These are phyloP conservation scores for Loxodonta africana DNA, from an alignment of 2,113 vertebrate genomes.

Conservation along the genomic window DNA sequence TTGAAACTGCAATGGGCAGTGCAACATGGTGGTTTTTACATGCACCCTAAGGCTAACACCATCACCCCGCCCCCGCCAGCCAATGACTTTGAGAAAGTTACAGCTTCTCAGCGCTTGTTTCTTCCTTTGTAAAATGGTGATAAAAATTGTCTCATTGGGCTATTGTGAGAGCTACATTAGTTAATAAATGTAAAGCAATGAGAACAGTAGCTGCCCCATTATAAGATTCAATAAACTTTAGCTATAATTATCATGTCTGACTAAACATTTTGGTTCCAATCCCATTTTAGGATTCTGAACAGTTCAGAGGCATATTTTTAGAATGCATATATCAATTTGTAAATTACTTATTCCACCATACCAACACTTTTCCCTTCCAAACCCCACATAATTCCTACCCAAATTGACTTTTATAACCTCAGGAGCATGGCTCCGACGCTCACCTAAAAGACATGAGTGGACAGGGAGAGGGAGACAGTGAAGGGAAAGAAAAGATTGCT, in stretches of 20 bases:
- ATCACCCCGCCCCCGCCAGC: background rate
- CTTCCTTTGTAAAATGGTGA: constrained; percentile 50
- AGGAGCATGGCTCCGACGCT: background rate
- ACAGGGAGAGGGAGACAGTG: too few relatives aligned
- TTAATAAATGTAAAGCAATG: constrained; percentile 77
- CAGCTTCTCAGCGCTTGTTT: background rate
- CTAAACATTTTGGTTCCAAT: constrained; percentile 81
- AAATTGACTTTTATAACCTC: background rate
- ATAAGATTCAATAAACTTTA: constrained; percentile 79
- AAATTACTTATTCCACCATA: constrained; percentile 64
- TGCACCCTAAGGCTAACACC: background rate
- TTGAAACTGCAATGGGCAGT: rapidly evolving
- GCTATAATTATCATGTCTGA: constrained; percentile 82
- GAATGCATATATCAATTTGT: constrained; percentile 73
- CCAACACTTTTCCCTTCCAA: constrained; percentile 38
- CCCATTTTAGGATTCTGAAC: constrained; percentile 79
- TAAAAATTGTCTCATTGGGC: constrained; percentile 49
- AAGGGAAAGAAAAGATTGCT: background rate
- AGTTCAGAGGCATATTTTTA: constrained; percentile 76
- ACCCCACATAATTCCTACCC: constrained; percentile 4
- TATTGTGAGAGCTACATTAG: constrained; percentile 57
- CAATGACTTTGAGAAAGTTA: too few relatives aligned
- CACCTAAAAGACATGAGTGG: background rate
- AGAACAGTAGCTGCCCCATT: constrained; percentile 66
- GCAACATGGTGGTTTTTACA: background rate